Conservation (phyloP, 2,113 vertebrate genomes). For the Ariopsis seemanni region DNA sequence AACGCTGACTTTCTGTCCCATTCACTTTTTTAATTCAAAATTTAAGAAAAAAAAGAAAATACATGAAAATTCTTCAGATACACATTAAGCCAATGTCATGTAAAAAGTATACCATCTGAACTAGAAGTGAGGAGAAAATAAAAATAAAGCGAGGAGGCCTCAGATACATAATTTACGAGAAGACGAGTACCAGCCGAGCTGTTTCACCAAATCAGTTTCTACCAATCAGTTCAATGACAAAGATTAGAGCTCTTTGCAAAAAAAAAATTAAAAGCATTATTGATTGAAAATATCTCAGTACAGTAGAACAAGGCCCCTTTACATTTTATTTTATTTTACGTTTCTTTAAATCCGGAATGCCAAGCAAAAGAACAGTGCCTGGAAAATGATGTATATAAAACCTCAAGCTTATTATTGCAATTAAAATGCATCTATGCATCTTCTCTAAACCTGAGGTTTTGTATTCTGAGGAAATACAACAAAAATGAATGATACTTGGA, state of each 20-base stretch:
- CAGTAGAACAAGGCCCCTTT: slow-evolving; percentile 72
- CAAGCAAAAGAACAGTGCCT: slow-evolving; percentile 67
- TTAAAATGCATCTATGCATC: slow-evolving; percentile 66
- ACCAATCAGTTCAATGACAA: slow-evolving; percentile 62
- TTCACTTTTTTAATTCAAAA: slow-evolving; percentile 74
- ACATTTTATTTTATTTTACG: slow-evolving; percentile 57
- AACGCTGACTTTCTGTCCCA: slow-evolving; percentile 52
- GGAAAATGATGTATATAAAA: slow-evolving; percentile 64
- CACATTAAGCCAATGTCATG: slow-evolving; percentile 69
- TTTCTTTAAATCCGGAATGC: slow-evolving; percentile 66
- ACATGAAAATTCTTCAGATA: slow-evolving; percentile 73
- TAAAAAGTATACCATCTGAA: slow-evolving; percentile 69
- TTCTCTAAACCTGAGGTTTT: slow-evolving; percentile 71
- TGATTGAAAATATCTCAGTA: slow-evolving; percentile 48
- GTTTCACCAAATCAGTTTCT: slow-evolving; percentile 54
- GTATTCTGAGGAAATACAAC: slow-evolving; percentile 64
- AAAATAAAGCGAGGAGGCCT: slow-evolving; percentile 80
- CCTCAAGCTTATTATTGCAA: slow-evolving; percentile 76
- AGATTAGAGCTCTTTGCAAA: slow-evolving; percentile 55
- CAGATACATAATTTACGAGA: slow-evolving; percentile 83
- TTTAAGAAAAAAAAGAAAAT: slow-evolving; percentile 72
- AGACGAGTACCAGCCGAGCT: slow-evolving; percentile 64
- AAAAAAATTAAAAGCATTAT: slow-evolving; percentile 54
- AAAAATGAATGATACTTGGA: slow-evolving; percentile 48
- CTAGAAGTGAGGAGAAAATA: slow-evolving; percentile 64